Conservation (phyloP, 2,888 invertebrate species). For the Drosophila sordidapex region DNA sequence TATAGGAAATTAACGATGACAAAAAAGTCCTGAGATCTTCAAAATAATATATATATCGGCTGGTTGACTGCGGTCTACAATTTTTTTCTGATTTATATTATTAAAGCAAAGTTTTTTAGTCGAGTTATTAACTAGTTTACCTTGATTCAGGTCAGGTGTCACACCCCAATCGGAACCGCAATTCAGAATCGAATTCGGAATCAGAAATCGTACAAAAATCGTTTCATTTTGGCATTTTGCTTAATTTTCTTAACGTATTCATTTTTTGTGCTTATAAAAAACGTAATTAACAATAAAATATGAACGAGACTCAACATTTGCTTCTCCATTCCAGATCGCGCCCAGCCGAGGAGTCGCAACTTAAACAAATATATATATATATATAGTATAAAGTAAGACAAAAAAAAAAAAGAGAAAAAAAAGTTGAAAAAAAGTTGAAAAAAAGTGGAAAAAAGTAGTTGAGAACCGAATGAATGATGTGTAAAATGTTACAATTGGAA, state of each 20-base stretch:
- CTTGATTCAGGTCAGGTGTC: not conserved
- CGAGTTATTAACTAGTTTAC: not conserved
- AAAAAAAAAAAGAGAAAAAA: not conserved
- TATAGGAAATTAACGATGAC: too few relatives aligned
- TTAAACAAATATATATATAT: not conserved
- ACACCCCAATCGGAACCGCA: not conserved
- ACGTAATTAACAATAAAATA: not conserved
- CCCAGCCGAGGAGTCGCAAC: not conserved
- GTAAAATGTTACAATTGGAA: slow-evolving; percentile 25
- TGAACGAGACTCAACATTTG: not conserved
- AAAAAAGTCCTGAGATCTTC: too few relatives aligned
- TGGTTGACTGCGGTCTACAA: not conserved
- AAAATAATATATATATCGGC: not conserved
- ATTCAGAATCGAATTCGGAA: not conserved
- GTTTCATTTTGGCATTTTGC: not conserved
- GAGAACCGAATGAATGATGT: not conserved
- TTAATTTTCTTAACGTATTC: not conserved
- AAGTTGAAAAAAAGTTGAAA: not conserved
- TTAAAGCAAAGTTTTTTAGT: not conserved
- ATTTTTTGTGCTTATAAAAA: not conserved
- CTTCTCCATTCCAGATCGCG: not conserved
- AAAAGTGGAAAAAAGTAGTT: not conserved
- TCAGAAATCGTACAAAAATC: not conserved
- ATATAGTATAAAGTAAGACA: not conserved
- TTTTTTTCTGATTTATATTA: not conserved